Percentiles rank a stretch among this genome's conserved stretches.
These are phyloP conservation scores for Glossosoma conforme DNA, from an alignment of 1,140 invertebrate species.

Conservation along the genomic window DNA sequence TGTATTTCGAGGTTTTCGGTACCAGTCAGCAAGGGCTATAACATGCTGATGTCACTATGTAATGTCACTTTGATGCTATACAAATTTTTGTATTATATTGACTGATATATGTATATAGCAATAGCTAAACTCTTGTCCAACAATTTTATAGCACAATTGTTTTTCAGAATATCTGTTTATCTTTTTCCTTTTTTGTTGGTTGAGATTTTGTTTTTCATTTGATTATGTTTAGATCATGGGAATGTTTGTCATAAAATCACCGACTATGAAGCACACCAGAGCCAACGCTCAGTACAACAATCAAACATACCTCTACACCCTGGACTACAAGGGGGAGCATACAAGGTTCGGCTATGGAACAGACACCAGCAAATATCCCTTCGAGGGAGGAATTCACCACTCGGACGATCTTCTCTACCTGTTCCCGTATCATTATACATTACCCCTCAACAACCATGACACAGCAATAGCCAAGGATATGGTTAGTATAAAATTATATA, in stretches of 20 bases:
- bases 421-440: slow-evolving; percentile 32
- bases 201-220: no score
- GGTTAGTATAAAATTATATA: no score
- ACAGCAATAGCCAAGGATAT: slow-evolving; percentile 36
- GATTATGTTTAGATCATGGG: slow-evolving; percentile 12
- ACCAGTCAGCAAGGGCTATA: no score
- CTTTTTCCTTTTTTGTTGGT: no score
- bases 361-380: slow-evolving; percentile 38
- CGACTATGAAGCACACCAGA: slow-evolving; percentile 11
- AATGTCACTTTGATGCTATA: no score
- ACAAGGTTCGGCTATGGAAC: slow-evolving; percentile 39
- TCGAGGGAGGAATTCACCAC: slow-evolving; percentile 42
- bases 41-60: no score
- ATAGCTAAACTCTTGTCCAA: no score
- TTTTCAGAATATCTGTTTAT: no score
- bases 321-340: slow-evolving; percentile 20
- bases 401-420: slow-evolving; percentile 42
- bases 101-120: no score
- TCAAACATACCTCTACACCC: slow-evolving; percentile 15
- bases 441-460: slow-evolving; percentile 34
- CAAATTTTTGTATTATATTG: no score
- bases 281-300: slow-evolving; percentile 1
- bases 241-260: slow-evolving; percentile 14
- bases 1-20: no score
- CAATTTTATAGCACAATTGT: no score